Evolutionary conservation across 2,888 invertebrate genomes (phyloP).

Genomic region (Nemotelus nigrinus): DNA sequence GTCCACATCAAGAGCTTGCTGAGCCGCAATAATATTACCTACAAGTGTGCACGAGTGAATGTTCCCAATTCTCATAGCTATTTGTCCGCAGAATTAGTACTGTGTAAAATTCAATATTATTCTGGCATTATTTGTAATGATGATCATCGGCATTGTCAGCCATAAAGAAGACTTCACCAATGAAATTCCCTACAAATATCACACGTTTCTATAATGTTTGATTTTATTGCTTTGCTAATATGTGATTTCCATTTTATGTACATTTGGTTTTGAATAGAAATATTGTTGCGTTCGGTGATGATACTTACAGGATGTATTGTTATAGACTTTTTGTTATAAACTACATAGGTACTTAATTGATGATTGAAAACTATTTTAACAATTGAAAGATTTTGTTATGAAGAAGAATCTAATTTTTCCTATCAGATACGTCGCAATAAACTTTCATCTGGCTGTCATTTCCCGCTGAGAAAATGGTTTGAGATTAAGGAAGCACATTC

Average conservation of each 20-base stretch:
- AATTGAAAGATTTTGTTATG: too few species aligned
- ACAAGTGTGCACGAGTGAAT: too few species aligned
- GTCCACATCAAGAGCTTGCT: too few species aligned
- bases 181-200: conserved; percentile 1
- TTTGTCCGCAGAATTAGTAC: conserved; percentile 35
- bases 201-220: conserved; percentile 24
- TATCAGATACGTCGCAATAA: too few species aligned
- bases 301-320: not conserved
- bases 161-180: not conserved
- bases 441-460: too few species aligned
- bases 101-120: conserved; percentile 17
- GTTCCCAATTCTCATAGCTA: not conserved
- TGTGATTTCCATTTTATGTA: conserved; percentile 31
- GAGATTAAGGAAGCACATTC: too few species aligned
- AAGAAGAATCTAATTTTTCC: too few species aligned
- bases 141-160: not conserved
- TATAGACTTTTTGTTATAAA: too few species aligned
- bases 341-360: too few species aligned
- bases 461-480: too few species aligned
- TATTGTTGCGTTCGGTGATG: not conserved
- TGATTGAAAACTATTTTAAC: too few species aligned
- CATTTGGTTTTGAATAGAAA: not conserved
- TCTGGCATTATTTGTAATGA: conserved; percentile 5
- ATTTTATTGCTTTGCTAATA: conserved; percentile 29
- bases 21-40: too few species aligned